phyloP scores from a whole-genome alignment of 2,113 vertebrate genomes.

The Grus americana region DNA sequence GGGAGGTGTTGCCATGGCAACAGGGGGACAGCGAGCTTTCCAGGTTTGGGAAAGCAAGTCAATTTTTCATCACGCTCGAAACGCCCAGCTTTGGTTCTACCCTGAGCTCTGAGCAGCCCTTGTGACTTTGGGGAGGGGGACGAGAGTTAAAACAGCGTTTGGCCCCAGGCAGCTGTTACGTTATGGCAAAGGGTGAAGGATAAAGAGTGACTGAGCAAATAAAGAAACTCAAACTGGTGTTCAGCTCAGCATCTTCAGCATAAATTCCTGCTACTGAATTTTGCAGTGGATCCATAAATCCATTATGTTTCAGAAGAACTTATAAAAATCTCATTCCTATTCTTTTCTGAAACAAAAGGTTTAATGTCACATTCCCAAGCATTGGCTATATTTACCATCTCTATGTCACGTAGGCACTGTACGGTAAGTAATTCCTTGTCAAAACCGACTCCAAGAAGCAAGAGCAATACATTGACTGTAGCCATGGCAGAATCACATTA shows the following conservation, averaged over 20 bases:
- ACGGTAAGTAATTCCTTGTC: not conserved
- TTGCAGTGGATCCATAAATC: not conserved
- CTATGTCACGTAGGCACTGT: not conserved
- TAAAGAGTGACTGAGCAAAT: not conserved
- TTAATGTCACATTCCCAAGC: not conserved
- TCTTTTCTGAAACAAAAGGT: not conserved
- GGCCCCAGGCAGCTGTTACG: not conserved
- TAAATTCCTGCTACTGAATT: not conserved
- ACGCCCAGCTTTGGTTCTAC: not conserved
- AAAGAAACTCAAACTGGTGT: not conserved
- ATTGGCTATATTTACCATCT: not conserved
- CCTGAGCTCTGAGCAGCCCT: not conserved
- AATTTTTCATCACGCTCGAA: not conserved
- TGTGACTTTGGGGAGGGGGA: not conserved
- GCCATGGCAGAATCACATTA: not conserved
- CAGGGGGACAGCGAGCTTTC: not conserved
- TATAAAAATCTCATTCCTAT: not conserved
- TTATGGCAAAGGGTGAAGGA: not conserved
- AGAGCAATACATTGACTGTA: not conserved
- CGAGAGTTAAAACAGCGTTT: not conserved
- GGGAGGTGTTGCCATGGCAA: conserved; percentile 63
- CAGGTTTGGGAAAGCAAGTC: not conserved
- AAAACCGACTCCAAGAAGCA: not conserved
- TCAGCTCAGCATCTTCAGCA: not conserved
- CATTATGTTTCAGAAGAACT: not conserved